Percentiles rank a stretch among this genome's conserved stretches.
Evolutionary conservation across 23 tunicate species (phyloP).

Genomic region (Pegea sp.): DNA sequence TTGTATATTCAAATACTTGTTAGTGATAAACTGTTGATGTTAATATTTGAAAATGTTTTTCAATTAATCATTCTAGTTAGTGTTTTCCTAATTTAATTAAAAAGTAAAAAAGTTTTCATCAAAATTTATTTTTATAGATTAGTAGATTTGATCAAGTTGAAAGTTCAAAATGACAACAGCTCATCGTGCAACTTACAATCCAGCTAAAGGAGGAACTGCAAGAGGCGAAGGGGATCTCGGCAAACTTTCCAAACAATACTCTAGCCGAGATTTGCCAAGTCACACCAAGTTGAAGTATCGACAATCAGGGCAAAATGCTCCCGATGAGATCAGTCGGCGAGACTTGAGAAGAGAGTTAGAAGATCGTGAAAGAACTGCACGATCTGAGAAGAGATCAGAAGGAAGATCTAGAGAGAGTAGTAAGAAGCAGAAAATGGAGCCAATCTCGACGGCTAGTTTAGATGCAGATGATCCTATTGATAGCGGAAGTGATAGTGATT

Average conservation of each 20-base stretch:
- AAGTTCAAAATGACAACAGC: conserved; percentile 82
- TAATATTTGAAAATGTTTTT: too few relatives aligned
- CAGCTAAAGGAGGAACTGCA: conserved; percentile 67
- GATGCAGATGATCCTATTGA: conserved; percentile 86
- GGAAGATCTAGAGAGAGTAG: conserved; percentile 43
- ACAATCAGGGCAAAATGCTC: conserved; percentile 65
- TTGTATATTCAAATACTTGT: too few relatives aligned
- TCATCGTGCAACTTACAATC: conserved; percentile 63
- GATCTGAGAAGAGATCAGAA: conserved; percentile 49
- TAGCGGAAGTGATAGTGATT: conserved; percentile 2
- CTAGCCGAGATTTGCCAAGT: conserved; percentile 68
- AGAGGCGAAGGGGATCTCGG: conserved; percentile 88
- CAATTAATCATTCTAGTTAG: too few relatives aligned
- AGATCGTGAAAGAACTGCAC: conserved; percentile 38
- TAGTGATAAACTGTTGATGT: too few relatives aligned
- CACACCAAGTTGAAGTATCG: conserved; percentile 72
- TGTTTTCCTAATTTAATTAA: too few relatives aligned
- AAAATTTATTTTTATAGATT: too few relatives aligned
- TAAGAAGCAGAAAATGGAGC: conserved; percentile 54
- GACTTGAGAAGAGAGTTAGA: conserved; percentile 51
- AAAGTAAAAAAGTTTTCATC: too few relatives aligned
- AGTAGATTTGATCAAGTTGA: too few relatives aligned
- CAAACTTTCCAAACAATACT: conserved; percentile 69
- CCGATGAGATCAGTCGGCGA: conserved; percentile 46
- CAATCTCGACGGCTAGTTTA: conserved; percentile 38